A percentile compares a stretch with the other conserved stretches of the same genome.
phyloP scores from a whole-genome alignment of 2,113 vertebrate genomes.

The Recurvirostra avosetta region DNA sequence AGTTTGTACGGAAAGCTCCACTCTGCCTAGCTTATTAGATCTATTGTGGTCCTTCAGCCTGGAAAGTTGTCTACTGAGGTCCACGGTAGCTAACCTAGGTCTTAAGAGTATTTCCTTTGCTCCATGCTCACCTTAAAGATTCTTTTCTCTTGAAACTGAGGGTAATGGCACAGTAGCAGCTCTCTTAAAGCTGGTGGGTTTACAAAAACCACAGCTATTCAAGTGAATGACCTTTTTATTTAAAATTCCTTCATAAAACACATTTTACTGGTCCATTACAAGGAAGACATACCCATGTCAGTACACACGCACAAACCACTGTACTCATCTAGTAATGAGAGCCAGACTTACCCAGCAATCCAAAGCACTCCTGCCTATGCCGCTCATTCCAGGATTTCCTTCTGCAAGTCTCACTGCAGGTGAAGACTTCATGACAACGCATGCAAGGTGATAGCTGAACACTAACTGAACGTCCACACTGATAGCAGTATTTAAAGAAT shows the following conservation, averaged over 20 bases:
- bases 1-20: neutral
- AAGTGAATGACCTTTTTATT: neutral
- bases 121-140: neutral
- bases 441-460: constrained; percentile 73
- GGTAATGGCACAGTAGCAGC: neutral
- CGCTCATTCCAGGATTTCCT: constrained; percentile 72
- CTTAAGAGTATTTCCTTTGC: neutral
- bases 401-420: constrained; percentile 81
- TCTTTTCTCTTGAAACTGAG: neutral
- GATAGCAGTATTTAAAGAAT: constrained; percentile 80
- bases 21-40: neutral
- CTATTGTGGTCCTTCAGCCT: neutral
- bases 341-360: constrained; percentile 30
- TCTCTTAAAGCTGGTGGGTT: neutral
- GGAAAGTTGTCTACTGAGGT: neutral
- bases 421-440: constrained; percentile 75
- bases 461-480: constrained; percentile 78
- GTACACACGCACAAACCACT: neutral
- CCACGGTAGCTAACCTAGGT: neutral
- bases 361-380: constrained; percentile 77
- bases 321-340: no score
- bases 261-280: neutral
- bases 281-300: neutral
- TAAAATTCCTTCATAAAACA: neutral
- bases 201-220: neutral